phyloP scores from a whole-genome alignment of 2,888 invertebrate species.

The Campopleginae sp. region DNA sequence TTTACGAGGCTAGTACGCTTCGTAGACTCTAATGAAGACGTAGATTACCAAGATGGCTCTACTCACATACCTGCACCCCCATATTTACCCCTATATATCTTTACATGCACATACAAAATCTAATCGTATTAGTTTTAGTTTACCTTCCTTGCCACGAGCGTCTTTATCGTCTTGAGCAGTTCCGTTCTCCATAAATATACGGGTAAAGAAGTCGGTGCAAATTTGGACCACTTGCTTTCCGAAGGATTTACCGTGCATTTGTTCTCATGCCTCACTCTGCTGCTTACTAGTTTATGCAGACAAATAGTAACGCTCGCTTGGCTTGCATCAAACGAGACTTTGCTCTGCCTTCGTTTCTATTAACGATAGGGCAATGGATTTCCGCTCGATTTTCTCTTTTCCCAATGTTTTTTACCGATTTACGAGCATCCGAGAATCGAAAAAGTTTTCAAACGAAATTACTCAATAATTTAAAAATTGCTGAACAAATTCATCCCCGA shows the following conservation, averaged over 20 bases:
- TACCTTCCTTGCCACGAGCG: not conserved
- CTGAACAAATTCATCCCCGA: no score
- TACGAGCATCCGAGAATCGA: not conserved
- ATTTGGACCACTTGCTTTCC: conserved; percentile 6
- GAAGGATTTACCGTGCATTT: conserved; percentile 1
- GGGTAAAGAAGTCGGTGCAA: conserved; percentile 22
- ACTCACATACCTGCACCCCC: conserved; percentile 1
- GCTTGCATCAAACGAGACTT: not conserved
- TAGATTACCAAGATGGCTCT: conserved; percentile 60
- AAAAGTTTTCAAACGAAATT: no score
- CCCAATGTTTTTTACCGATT: not conserved
- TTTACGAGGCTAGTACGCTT: conserved; percentile 60
- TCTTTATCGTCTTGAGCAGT: conserved; percentile 49
- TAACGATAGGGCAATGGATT: not conserved
- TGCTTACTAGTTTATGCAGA: not conserved
- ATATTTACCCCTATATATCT: conserved; percentile 2
- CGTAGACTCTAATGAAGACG: conserved; percentile 66
- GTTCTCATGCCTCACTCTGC: not conserved
- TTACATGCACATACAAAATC: not conserved
- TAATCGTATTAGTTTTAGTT: conserved; percentile 20
- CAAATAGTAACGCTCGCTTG: not conserved
- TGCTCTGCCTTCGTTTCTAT: not conserved
- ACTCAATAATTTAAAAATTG: no score
- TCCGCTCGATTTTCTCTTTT: not conserved
- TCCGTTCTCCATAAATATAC: conserved; percentile 36